Percentiles rank a stretch among this genome's conserved stretches.
Evolutionary conservation across 2,797 vertebrate genomes (phyloP).

Genomic region (Channallabes apus): DNA sequence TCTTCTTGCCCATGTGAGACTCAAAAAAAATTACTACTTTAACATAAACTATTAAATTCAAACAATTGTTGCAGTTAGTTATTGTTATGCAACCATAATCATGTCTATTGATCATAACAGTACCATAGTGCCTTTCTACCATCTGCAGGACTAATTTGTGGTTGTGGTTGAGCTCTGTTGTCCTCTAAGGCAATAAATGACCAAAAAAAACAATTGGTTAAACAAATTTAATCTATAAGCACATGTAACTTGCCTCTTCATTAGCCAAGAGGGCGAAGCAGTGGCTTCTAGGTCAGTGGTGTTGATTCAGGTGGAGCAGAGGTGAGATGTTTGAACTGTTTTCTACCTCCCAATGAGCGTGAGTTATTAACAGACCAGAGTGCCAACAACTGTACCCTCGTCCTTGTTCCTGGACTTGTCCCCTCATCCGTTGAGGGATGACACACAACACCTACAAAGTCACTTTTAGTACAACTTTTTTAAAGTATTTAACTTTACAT

Average conservation of each 20-base stretch:
- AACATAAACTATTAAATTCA: slow-evolving; percentile 9
- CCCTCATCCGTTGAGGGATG: slow-evolving; percentile 31
- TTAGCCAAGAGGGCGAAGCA: slow-evolving; percentile 70
- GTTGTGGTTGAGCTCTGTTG: background rate
- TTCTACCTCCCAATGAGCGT: slow-evolving; percentile 55
- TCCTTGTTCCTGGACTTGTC: slow-evolving; percentile 40
- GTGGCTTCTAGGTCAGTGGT: slow-evolving; percentile 61
- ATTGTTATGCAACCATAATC: background rate
- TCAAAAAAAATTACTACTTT: background rate
- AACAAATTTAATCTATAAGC: background rate
- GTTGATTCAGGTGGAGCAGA: slow-evolving; percentile 66
- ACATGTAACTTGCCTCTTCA: slow-evolving; percentile 18
- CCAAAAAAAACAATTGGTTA: background rate
- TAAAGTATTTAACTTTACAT: background rate
- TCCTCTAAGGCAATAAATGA: background rate
- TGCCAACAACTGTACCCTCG: slow-evolving; percentile 66
- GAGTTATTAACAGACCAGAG: slow-evolving; percentile 69
- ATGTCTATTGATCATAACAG: slow-evolving; percentile 8
- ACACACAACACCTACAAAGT: slow-evolving; percentile 25
- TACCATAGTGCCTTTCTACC: no score
- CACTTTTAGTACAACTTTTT: slow-evolving; percentile 21
- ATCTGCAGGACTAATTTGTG: background rate
- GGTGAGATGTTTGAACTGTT: slow-evolving; percentile 67
- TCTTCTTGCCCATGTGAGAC: background rate
- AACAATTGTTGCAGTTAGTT: background rate